Evolutionary conservation across 2,797 vertebrate genomes (phyloP), one percentile per base, ranked within the genome.

Genomic region (Carapus acus): DNA sequence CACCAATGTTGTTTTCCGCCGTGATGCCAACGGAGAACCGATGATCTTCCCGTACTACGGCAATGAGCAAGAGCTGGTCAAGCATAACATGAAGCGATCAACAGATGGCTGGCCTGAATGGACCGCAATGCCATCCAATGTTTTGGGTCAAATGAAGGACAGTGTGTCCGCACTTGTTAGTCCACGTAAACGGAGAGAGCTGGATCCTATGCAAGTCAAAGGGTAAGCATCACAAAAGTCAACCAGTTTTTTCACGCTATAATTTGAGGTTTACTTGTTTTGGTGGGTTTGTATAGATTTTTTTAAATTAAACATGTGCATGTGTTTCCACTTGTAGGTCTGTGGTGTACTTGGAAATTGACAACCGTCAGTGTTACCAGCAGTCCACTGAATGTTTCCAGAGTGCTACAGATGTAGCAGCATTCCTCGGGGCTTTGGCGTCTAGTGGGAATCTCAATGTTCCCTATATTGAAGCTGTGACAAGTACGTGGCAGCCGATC

Each of bases 41-140:
- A 97, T 96, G 93, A 91, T 99, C 74, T 94, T 93, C 65, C 96
- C 96, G 0, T 99, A 97, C 73, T 95, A 92, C 0, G 96, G 96
- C 69, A 94, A 86, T 0, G 91, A 93, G 44, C 93, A 95, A 69
- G 95, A 99, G 73, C 89, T 98, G 42, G 92, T 82, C 15, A 97
- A 96, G 29, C 95, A 97, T 40, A 93, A 91, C 11, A 85, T 94
- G 70, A 92, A 91, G 77, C 90, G 94, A n/a, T 92, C 95, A 0
- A 67, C 83, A 0, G 86, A 85, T 1, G 76, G 84, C 33, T 93
- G 92, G 94, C 69, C 89, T 0, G 87, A 92, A 12, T 87, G 86
- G 94, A 86, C 1, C 65, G 85, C 65, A 27, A 18, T 88, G 41
- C 77, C 91, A 0, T 67, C 78, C 0, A 72, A 67, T 9, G 80